Percentiles rank a stretch among this genome's conserved stretches.
phyloP scores from a whole-genome alignment of 2,797 vertebrate genomes.

The Denticeps clupeoides region DNA sequence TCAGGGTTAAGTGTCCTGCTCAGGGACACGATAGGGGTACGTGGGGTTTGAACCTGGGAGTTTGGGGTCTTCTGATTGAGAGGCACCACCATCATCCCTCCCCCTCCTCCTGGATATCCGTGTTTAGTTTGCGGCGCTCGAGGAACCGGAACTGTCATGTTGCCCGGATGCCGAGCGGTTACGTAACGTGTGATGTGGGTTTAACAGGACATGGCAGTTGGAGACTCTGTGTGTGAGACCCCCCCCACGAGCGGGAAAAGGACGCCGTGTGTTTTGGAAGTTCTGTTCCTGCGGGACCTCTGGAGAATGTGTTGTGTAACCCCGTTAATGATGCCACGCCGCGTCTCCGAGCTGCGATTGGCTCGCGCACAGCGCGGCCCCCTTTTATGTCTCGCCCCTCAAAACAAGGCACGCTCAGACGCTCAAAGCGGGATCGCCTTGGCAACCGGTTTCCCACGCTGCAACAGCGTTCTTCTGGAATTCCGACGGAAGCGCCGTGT shows the following conservation, averaged over 20 bases:
- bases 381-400: conserved; percentile 23
- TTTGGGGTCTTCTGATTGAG: too few species aligned
- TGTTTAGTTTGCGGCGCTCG: too few species aligned
- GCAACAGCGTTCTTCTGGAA: conserved; percentile 30
- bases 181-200: too few species aligned
- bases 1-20: too few species aligned
- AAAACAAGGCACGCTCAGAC: conserved; percentile 37
- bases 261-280: conserved; percentile 14
- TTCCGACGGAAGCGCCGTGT: conserved; percentile 8
- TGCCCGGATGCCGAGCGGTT: too few species aligned
- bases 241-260: conserved; percentile 15
- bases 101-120: too few species aligned
- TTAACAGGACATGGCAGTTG: too few species aligned
- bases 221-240: conserved; percentile 10
- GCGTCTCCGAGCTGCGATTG: conserved; percentile 38
- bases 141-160: too few species aligned
- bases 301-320: conserved; percentile 42
- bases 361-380: conserved; percentile 45
- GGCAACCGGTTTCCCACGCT: conserved; percentile 37
- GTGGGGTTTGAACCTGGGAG: too few species aligned
- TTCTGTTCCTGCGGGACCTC: conserved; percentile 6
- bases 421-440: conserved; percentile 42
- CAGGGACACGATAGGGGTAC: too few species aligned
- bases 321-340: conserved; percentile 38
- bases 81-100: too few species aligned